Evolutionary conservation across 92 coral and sea anemone genomes (phyloP).

Genomic region (Zoanthus sociatus): DNA sequence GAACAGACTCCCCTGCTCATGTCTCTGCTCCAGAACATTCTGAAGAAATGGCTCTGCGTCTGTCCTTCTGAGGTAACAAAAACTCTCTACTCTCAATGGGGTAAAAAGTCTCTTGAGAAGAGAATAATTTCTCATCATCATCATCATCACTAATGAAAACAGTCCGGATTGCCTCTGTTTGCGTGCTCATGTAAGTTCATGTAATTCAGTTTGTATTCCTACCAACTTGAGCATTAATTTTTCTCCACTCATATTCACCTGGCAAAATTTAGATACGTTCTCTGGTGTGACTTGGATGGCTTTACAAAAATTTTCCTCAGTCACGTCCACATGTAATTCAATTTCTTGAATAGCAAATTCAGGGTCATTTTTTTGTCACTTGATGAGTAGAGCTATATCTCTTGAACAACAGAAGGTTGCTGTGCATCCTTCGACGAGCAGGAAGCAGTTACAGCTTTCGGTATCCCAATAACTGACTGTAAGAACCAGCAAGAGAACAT

Average conservation of each 20-base stretch:
- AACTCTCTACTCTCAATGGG: background rate
- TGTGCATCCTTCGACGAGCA: constrained; percentile 16
- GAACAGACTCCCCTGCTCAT: background rate
- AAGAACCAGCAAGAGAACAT: constrained; percentile 21
- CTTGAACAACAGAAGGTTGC: background rate
- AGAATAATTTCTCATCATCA: background rate
- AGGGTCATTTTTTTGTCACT: background rate
- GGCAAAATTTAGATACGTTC: background rate
- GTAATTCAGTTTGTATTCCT: constrained; percentile 1
- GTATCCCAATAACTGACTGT: constrained; percentile 15
- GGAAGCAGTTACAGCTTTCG: background rate
- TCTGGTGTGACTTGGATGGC: constrained; percentile 11
- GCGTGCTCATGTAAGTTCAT: background rate
- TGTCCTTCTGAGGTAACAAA: constrained; percentile 22
- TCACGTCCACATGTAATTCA: constrained; percentile 2
- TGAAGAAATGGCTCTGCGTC: background rate
- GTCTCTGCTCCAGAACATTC: constrained; percentile 24
- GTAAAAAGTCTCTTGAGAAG: background rate
- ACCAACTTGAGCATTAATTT: constrained; percentile 9
- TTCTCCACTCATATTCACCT: constrained; percentile 21
- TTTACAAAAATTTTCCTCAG: constrained; percentile 8
- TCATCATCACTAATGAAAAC: constrained; percentile 3
- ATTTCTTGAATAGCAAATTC: background rate
- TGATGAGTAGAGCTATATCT: background rate
- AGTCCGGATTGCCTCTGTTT: constrained; percentile 16